Conservation (phyloP, 2,888 invertebrate genomes). For the Unio delphinus region DNA sequence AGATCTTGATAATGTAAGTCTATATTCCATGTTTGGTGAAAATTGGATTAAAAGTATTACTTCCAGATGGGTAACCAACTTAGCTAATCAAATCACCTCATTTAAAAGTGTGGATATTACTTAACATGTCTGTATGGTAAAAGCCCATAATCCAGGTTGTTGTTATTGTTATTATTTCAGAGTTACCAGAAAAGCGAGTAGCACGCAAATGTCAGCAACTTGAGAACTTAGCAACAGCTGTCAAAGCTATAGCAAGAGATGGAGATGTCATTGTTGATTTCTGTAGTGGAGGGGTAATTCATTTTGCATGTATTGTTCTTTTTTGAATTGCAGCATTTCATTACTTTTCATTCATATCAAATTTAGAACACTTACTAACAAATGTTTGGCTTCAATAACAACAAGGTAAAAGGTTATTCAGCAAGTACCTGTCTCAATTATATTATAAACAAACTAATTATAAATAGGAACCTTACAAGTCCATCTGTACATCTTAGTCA, state of each 20-base stretch:
- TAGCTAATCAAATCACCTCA: too few relatives aligned
- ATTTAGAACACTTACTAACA: neutral
- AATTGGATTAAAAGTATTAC: too few relatives aligned
- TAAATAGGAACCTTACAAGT: too few relatives aligned
- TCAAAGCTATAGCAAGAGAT: conserved; percentile 79
- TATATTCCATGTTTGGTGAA: too few relatives aligned
- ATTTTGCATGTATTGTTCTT: neutral
- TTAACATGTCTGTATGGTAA: neutral
- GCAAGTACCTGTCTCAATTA: too few relatives aligned
- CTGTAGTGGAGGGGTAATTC: conserved; percentile 85
- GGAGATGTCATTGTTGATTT: conserved; percentile 89
- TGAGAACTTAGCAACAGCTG: conserved; percentile 86
- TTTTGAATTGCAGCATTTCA: neutral
- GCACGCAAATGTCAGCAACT: conserved; percentile 88
- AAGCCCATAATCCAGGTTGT: neutral
- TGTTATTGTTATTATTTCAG: conserved; percentile 49
- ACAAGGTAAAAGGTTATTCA: too few relatives aligned
- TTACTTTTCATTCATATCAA: neutral
- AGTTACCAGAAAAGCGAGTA: conserved; percentile 83
- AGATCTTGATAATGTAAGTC: too few relatives aligned
- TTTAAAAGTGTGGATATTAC: too few relatives aligned
- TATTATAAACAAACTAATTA: too few relatives aligned
- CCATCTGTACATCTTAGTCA: too few relatives aligned
- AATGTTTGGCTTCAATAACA: too few relatives aligned
- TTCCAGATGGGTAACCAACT: too few relatives aligned